Percentiles rank a stretch among this genome's conserved stretches.
Conservation (phyloP, 1,140 invertebrate genomes). For the Druon quercuslanigerum region DNA sequence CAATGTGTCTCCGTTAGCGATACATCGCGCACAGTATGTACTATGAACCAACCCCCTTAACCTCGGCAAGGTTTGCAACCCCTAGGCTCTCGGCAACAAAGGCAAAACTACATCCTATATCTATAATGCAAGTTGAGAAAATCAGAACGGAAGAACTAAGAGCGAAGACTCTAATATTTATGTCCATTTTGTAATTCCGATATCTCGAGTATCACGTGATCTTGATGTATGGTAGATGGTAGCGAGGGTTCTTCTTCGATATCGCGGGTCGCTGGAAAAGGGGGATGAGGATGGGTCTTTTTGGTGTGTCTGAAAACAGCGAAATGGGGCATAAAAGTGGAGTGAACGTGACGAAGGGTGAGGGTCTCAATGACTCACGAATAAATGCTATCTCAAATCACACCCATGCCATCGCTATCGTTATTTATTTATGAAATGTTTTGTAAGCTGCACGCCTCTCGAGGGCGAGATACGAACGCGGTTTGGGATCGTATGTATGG, state of each 20-base stretch:
- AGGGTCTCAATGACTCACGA: conserved; percentile 51
- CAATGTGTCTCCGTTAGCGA: conserved; percentile 30
- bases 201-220: conserved; percentile 20
- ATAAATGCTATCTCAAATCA: conserved; percentile 42
- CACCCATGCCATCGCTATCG: conserved; percentile 46
- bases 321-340: conserved; percentile 44
- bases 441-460: conserved; percentile 43
- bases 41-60: conserved; percentile 24
- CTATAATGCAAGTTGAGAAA: background rate
- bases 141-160: conserved; percentile 3
- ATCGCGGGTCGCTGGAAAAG: conserved; percentile 34
- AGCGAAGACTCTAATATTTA: conserved; percentile 50
- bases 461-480: conserved; percentile 42
- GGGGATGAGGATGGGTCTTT: conserved; percentile 25
- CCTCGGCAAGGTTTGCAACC: conserved; percentile 21
- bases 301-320: conserved; percentile 28
- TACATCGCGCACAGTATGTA: conserved; percentile 9
- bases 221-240: too few relatives aligned
- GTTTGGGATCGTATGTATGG: background rate
- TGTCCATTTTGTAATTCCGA: conserved; percentile 57
- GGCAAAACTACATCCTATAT: conserved; percentile 6
- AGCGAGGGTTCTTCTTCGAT: too few relatives aligned
- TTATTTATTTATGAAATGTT: conserved; percentile 51
- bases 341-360: conserved; percentile 33
- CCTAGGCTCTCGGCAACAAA: conserved; percentile 24